Base-by-base conservation (phyloP, 2,113 vertebrate species). In the Clinocottus analis region DNA sequence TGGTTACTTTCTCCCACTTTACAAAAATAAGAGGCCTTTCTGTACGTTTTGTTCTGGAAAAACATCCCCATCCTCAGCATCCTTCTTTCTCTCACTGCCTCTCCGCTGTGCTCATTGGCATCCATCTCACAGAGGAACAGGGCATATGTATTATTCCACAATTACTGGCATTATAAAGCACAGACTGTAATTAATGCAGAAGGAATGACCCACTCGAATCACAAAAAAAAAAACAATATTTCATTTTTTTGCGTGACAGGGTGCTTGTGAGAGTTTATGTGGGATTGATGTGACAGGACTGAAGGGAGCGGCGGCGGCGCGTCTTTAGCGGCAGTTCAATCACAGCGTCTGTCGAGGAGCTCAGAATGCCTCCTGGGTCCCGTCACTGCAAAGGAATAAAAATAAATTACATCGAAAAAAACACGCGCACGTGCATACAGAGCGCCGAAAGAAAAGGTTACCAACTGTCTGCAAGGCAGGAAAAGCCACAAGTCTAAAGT, bases 301-400 rank as follows among this genome's bases (percentile, higher is more conserved):
- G 49, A 25, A 43, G 33, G 1, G 53, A 80, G 56, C 70, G 10
- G 10, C 12, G 23, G 3, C 47, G 39, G 65, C 6, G 45, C 7
- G 29, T 67, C 66, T 60, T 49, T 75, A n/a, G 61, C 39, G 58
- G 76, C 63, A 53, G 78, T 9, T 70, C 58, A 33, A 33, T 25
- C 5, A 7, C 1, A 60, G 33, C 27, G 7, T 77, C 62, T 69
- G 55, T 17, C 45, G 29, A 49, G 33, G 69, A 71, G 31, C 56
- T 73, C 14, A 45, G 7, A 45, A 64, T 53, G 66, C 49, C 63
- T 6, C 49, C 6, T 5, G 16, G 64, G 41, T 29, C 71, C 16
- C 31, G 31, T 75, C 31, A n/a, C n/a, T 19, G 29, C 49, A 49
- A 41, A 80, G n/a, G n/a, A n/a, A n/a, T n/a, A n/a, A n/a, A n/a